These are phyloP conservation scores for Datnioides undecimradiatus DNA, from an alignment of 2,113 vertebrate genomes.

Conservation along the genomic window DNA sequence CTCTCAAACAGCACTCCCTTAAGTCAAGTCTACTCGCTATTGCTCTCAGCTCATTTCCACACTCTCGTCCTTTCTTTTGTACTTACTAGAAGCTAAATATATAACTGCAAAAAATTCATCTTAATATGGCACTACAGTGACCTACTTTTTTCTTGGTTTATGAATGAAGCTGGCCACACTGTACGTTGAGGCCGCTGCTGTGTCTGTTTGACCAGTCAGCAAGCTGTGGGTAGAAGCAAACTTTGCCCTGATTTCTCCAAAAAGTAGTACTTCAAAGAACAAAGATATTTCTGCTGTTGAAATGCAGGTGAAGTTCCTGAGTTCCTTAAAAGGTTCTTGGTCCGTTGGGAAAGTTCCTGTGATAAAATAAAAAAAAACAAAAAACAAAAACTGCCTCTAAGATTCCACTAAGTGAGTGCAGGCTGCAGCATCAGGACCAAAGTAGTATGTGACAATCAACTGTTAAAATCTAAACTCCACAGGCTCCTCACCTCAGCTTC, in stretches of 20 bases:
- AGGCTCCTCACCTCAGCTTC: slow-evolving; percentile 23
- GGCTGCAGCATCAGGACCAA: neutral
- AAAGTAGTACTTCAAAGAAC: neutral
- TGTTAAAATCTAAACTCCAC: slow-evolving; percentile 24
- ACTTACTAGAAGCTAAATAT: neutral
- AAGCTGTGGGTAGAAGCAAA: neutral
- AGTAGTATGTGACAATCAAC: neutral
- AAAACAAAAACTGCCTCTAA: neutral
- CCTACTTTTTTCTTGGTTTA: no score
- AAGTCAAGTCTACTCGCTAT: neutral
- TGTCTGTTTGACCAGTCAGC: neutral
- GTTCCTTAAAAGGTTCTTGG: neutral
- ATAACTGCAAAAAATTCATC: no score
- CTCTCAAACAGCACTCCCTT: neutral
- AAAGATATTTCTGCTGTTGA: neutral
- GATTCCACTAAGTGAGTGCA: neutral
- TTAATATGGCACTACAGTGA: no score
- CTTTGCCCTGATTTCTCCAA: neutral
- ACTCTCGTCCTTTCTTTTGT: neutral
- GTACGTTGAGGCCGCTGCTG: neutral
- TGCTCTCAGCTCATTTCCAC: neutral
- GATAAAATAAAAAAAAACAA: no score
- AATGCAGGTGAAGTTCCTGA: neutral
- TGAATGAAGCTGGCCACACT: neutral
- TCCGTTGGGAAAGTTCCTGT: neutral